Conservation (phyloP, 1,140 invertebrate species). For the Camponotus vicinus region DNA sequence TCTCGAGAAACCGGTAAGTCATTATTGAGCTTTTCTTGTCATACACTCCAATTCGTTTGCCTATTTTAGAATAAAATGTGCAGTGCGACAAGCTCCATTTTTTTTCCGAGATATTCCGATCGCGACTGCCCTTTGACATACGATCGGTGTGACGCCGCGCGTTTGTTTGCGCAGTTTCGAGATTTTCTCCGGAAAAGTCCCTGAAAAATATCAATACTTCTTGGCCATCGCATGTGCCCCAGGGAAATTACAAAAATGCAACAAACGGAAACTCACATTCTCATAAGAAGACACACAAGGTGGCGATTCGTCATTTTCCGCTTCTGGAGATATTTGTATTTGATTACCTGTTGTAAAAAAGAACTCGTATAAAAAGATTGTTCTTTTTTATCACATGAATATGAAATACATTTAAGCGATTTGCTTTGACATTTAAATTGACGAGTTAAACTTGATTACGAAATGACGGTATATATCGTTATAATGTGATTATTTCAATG, state of each 20-base stretch:
- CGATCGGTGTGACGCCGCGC: constrained; percentile 5
- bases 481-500: constrained; percentile 51
- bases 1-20: constrained; percentile 15
- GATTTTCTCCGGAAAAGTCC: constrained; percentile 30
- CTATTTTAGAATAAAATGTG: constrained; percentile 35
- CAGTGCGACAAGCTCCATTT: constrained; percentile 25
- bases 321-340: neutral
- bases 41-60: constrained; percentile 18
- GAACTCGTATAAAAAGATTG: neutral
- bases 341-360: neutral
- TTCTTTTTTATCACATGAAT: neutral
- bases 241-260: constrained; percentile 53
- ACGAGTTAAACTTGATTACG: constrained; percentile 1
- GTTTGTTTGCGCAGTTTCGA: constrained; percentile 48
- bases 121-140: constrained; percentile 60
- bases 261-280: constrained; percentile 12
- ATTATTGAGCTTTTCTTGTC: constrained; percentile 53
- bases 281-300: neutral
- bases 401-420: neutral
- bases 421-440: neutral
- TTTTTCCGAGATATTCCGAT: constrained; percentile 57
- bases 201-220: constrained; percentile 38
- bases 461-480: neutral
- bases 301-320: constrained; percentile 6
- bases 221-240: neutral